These are phyloP conservation scores for Channa striata DNA, from an alignment of 2,797 vertebrate genomes.

Conservation along the genomic window DNA sequence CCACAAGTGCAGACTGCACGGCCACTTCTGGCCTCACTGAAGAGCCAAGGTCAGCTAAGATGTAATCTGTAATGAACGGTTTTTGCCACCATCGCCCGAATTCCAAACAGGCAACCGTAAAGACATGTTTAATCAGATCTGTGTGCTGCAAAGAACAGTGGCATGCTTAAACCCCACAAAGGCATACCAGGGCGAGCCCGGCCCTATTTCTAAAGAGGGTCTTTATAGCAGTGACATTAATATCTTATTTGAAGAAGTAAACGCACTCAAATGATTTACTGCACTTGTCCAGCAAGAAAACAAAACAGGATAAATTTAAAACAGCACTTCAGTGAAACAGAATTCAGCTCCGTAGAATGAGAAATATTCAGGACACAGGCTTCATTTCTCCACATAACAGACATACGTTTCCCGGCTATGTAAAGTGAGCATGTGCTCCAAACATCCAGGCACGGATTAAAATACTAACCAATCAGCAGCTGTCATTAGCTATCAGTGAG, in stretches of 20 bases:
- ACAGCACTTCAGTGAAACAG: background rate
- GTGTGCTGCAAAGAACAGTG: slow-evolving; percentile 50
- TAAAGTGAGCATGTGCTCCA: background rate
- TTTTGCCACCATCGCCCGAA: slow-evolving; percentile 49
- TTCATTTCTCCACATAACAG: background rate
- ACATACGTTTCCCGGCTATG: slow-evolving; percentile 1
- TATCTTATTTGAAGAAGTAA: slow-evolving; percentile 23
- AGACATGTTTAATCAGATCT: slow-evolving; percentile 74
- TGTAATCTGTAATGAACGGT: slow-evolving; percentile 46
- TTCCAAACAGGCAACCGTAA: slow-evolving; percentile 73
- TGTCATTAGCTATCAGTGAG: slow-evolving; percentile 10
- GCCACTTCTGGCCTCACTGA: slow-evolving; percentile 27
- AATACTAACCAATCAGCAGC: slow-evolving; percentile 16
- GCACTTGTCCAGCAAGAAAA: background rate
- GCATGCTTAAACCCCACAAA: slow-evolving; percentile 54
- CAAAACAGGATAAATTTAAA: slow-evolving; percentile 6
- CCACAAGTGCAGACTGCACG: slow-evolving; percentile 5
- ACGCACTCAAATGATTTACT: slow-evolving; percentile 27
- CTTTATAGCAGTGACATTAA: slow-evolving; percentile 55
- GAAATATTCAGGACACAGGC: background rate
- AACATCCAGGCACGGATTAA: slow-evolving; percentile 5
- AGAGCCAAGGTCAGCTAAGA: slow-evolving; percentile 59
- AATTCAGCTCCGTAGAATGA: background rate
- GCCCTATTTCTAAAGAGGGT: slow-evolving; percentile 19
- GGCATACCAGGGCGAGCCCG: slow-evolving; percentile 49